Percentiles rank a stretch among this genome's conserved stretches.
Conservation (phyloP, 1,140 invertebrate genomes). For the Grapholita molesta region DNA sequence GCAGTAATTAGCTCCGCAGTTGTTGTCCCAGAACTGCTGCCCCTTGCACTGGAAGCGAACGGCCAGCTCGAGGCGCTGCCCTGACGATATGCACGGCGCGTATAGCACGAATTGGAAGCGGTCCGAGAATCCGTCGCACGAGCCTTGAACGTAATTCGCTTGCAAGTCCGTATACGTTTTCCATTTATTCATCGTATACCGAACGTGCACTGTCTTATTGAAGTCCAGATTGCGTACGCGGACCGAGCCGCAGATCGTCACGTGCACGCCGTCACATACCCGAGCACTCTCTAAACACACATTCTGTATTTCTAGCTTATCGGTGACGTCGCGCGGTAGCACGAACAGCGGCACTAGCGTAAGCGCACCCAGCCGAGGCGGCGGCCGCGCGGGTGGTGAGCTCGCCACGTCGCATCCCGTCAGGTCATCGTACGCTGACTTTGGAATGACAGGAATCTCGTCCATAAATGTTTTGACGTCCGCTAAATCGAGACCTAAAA, state of each 20-base stretch:
- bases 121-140: slow-evolving; percentile 96
- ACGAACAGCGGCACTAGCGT: slow-evolving; percentile 87
- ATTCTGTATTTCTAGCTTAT: slow-evolving; percentile 89
- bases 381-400: slow-evolving; percentile 50
- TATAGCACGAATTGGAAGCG: slow-evolving; percentile 90
- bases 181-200: slow-evolving; percentile 94
- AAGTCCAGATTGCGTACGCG: slow-evolving; percentile 94
- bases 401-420: slow-evolving; percentile 78
- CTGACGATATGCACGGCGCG: slow-evolving; percentile 84
- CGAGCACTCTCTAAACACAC: slow-evolving; percentile 92
- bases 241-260: slow-evolving; percentile 91
- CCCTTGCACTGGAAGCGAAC: slow-evolving; percentile 90
- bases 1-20: slow-evolving; percentile 90
- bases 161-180: slow-evolving; percentile 88
- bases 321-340: slow-evolving; percentile 86
- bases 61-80: slow-evolving; percentile 89
- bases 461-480: slow-evolving; percentile 94
- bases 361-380: slow-evolving; percentile 71
- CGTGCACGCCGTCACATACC: slow-evolving; percentile 83
- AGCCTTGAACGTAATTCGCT: slow-evolving; percentile 90
- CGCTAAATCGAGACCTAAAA: slow-evolving; percentile 94
- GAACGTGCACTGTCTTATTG: slow-evolving; percentile 92
- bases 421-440: slow-evolving; percentile 89
- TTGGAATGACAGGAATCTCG: slow-evolving; percentile 92
- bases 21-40: slow-evolving; percentile 94